phyloP scores from a whole-genome alignment of 64 coral and sea anemone species.

The Montipora capricornis region DNA sequence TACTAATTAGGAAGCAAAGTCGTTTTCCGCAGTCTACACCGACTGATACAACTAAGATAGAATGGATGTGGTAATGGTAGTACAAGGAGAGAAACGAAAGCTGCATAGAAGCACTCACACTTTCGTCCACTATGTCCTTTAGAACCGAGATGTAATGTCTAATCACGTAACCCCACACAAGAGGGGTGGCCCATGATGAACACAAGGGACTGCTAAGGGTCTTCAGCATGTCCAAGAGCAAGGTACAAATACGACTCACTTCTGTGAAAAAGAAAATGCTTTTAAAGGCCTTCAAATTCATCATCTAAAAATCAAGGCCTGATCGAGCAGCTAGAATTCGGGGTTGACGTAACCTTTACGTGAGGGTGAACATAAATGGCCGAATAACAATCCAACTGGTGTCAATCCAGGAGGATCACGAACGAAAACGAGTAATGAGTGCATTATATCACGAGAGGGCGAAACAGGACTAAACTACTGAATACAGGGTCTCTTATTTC shows the following conservation, averaged over 20 bases:
- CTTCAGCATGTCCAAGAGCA: not conserved
- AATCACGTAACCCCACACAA: constrained; percentile 37
- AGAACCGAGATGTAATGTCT: constrained; percentile 54
- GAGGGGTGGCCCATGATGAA: constrained; percentile 30
- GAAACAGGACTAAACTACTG: too few species aligned
- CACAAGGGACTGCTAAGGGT: not conserved
- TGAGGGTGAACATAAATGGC: too few species aligned
- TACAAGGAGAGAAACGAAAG: not conserved
- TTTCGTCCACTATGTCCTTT: constrained; percentile 22
- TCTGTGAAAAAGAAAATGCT: not conserved
- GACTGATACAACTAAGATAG: too few species aligned
- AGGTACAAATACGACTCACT: not conserved
- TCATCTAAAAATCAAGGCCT: not conserved
- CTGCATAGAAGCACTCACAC: not conserved
- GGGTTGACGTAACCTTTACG: too few species aligned
- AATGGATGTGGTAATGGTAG: not conserved
- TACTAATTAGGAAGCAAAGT: too few species aligned
- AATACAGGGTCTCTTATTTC: too few species aligned
- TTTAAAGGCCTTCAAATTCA: too few species aligned
- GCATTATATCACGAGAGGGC: too few species aligned
- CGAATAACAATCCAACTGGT: not conserved
- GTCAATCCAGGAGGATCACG: too few species aligned
- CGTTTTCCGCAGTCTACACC: too few species aligned
- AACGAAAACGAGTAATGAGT: too few species aligned
- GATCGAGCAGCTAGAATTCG: too few species aligned